phyloP scores from a whole-genome alignment of 2,113 vertebrate genomes.

The Platysteira castanea region DNA sequence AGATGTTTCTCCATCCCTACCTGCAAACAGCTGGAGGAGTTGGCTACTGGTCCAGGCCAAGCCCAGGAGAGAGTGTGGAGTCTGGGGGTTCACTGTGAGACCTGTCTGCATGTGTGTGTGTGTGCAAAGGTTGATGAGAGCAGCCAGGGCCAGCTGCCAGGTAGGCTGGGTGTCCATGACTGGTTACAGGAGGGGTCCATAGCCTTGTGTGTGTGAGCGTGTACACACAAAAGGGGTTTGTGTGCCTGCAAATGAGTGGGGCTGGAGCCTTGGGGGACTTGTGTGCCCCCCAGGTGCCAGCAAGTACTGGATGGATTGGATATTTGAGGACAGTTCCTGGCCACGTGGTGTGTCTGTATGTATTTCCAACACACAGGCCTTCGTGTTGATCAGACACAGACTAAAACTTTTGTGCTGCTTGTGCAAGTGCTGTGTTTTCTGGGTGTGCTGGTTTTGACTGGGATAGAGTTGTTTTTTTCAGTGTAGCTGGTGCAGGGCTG shows the following conservation, averaged over 20 bases:
- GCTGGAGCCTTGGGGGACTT: neutral
- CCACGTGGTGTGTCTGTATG: too few species aligned
- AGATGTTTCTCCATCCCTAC: neutral
- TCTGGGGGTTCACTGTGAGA: neutral
- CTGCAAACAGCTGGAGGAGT: neutral
- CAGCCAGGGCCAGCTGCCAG: neutral
- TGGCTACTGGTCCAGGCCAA: neutral
- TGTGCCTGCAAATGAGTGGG: neutral
- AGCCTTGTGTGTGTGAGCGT: neutral
- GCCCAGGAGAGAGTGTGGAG: too few species aligned
- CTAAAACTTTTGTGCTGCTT: neutral
- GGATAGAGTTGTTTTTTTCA: neutral
- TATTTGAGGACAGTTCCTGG: neutral
- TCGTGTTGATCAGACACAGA: neutral
- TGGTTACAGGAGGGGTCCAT: neutral
- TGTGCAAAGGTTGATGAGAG: neutral
- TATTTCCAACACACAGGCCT: neutral
- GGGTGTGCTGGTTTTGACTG: neutral
- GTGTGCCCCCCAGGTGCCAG: neutral
- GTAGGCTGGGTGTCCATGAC: neutral
- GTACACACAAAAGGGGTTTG: too few species aligned
- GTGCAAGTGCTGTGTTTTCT: neutral
- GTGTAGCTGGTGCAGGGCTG: neutral
- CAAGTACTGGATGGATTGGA: neutral
- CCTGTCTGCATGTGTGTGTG: neutral